Conservation (phyloP, 2,888 invertebrate species). For the Chymomyza procnemis region DNA sequence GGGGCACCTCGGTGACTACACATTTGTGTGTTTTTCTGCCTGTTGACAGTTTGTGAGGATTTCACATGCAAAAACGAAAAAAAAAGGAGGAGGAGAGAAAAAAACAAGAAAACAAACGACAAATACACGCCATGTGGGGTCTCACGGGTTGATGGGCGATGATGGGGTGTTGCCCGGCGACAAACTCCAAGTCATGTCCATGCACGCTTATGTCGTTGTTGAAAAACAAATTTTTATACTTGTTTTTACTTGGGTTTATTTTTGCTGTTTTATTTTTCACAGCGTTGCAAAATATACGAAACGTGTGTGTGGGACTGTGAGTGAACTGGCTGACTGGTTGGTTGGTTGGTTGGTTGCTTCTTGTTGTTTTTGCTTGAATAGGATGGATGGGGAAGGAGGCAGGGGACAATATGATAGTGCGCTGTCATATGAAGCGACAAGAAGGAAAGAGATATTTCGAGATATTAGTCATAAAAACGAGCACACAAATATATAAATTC, state of each 20-base stretch:
- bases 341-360: constrained; percentile 19
- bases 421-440: constrained; percentile 41
- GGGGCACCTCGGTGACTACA: constrained; percentile 7
- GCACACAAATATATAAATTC: constrained; percentile 66
- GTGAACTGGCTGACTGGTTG: no score
- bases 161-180: background rate
- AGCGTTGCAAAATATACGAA: constrained; percentile 64
- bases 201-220: constrained; percentile 46
- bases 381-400: background rate
- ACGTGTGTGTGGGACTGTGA: constrained; percentile 34
- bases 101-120: background rate
- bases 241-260: constrained; percentile 64
- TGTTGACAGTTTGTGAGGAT: constrained; percentile 24
- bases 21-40: background rate
- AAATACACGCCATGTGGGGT: background rate
- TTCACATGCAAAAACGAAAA: constrained; percentile 62
- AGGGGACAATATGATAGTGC: constrained; percentile 65
- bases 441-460: constrained; percentile 52
- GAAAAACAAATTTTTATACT: constrained; percentile 74
- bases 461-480: constrained; percentile 75
- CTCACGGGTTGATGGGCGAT: background rate
- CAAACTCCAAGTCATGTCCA: constrained; percentile 16
- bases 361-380: background rate
- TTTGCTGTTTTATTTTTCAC: constrained; percentile 69
- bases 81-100: constrained; percentile 44